Evolutionary conservation across 2,888 invertebrate species (phyloP), one percentile per base, ranked within the genome.

Genomic region (Meta bourneti): DNA sequence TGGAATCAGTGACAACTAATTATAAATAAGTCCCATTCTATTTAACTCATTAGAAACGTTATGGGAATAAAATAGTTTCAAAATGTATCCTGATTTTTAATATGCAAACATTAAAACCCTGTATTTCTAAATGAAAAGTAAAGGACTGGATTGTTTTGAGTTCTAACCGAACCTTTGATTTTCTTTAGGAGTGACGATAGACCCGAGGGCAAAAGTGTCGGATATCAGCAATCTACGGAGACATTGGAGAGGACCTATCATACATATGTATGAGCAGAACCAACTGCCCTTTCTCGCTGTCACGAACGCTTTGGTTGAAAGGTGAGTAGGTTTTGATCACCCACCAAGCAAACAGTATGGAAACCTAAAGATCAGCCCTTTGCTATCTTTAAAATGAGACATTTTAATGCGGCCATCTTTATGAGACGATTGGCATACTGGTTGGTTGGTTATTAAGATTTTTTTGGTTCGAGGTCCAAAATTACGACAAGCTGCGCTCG

Each of bases 191-290:
- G 13, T 61, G 61, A 20, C 34, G 20, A 61, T 20, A 61, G 61
- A 34, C 79, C 61, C 7, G 13, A 2, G 7, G 13, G 9, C 20
- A 13, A 11, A 61, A 61, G 20, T 20, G 6, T 16, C 80, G 2
- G 87, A 87, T 9, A 70, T 70, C 2, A 87, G 71, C 54, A 16
- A 80, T 0, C 72, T 80, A 4, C 52, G 87, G n/a, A 72, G 54
- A 0, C 71, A 9, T 0, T 52, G 69, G 11, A 34, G n/a, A 6
- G 87, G 79, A 71, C 87, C 87, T 7, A 9, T 9, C 9, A 48
- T 80, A 0, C 72, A 72, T 11, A 9, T 61, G 16, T 19, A 9
- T 9, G 87, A 87, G 48, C n/a, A 11, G 11, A 72, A 7, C 4
- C 87, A 87, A n/a, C 80, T 87, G 0, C 54, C 61, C 5, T 80